Conservation (phyloP, 2,113 vertebrate genomes). For the Boleophthalmus pectinirostris region DNA sequence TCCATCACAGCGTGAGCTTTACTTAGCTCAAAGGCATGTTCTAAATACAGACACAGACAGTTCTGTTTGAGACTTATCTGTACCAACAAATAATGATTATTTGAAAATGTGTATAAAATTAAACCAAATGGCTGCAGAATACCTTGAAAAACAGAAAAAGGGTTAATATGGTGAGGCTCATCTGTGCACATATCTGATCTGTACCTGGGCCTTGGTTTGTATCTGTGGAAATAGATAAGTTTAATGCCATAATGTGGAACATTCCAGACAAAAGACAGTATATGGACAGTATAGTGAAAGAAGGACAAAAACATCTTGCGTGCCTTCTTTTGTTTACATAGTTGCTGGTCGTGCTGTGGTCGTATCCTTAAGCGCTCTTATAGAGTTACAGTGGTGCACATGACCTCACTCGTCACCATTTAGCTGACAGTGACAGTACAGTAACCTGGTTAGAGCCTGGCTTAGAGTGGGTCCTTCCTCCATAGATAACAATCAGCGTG, state of each 20-base stretch:
- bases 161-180: no score
- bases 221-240: no score
- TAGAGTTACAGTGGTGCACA: constrained; percentile 49
- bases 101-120: not conserved
- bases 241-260: no score
- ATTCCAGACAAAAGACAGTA: no score
- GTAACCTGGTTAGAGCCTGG: constrained; percentile 68
- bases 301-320: not conserved
- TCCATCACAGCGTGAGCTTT: not conserved
- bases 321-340: constrained; percentile 23
- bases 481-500: constrained; percentile 74
- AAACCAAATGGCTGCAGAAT: not conserved
- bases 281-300: no score
- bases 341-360: constrained; percentile 48
- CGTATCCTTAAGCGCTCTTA: constrained; percentile 49
- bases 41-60: constrained; percentile 14
- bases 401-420: constrained; percentile 73
- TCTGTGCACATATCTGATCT: no score
- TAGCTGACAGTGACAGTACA: constrained; percentile 66
- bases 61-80: constrained; percentile 1
- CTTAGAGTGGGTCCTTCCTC: constrained; percentile 50
- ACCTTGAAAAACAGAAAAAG: not conserved
- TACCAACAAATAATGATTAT: not conserved
- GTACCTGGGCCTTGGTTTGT: no score
- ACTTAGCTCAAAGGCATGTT: constrained; percentile 6